These are phyloP conservation scores for Luscinia megarhynchos DNA, from an alignment of 2,797 vertebrate genomes.

Conservation along the genomic window DNA sequence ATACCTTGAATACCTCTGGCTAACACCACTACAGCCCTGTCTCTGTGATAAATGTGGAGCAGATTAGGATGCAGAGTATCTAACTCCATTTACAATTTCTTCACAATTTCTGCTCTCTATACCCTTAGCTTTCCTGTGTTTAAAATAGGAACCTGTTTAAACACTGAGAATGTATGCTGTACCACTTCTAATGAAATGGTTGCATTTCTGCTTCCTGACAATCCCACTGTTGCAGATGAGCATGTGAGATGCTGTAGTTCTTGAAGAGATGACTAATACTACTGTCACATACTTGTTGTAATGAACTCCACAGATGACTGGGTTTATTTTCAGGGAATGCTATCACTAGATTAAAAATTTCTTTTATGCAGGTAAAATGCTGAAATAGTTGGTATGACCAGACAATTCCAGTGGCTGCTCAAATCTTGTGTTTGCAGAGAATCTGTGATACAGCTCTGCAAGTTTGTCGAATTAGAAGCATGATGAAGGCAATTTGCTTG, in stretches of 20 bases:
- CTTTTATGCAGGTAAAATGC: neutral
- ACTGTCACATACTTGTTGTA: neutral
- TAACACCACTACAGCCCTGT: neutral
- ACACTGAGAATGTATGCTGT: neutral
- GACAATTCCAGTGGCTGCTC: neutral
- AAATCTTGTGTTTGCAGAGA: slow-evolving; percentile 20
- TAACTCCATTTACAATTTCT: neutral
- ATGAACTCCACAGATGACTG: neutral
- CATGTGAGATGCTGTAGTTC: neutral
- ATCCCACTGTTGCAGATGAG: neutral
- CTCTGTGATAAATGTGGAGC: neutral
- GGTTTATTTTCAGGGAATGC: neutral
- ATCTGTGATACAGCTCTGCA: slow-evolving; percentile 34
- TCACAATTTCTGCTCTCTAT: neutral
- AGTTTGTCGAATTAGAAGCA: slow-evolving; percentile 49
- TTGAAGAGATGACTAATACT: slow-evolving; percentile 13
- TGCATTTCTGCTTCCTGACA: neutral
- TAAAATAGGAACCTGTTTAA: neutral
- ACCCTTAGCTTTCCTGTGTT: neutral
- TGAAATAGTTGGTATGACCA: neutral
- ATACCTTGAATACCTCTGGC: neutral
- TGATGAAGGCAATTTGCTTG: slow-evolving; percentile 59
- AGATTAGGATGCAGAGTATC: neutral
- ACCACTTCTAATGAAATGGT: neutral
- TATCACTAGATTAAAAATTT: neutral